These are phyloP conservation scores for Sitophilus oryzae DNA, from an alignment of 1,140 invertebrate genomes.

Conservation along the genomic window DNA sequence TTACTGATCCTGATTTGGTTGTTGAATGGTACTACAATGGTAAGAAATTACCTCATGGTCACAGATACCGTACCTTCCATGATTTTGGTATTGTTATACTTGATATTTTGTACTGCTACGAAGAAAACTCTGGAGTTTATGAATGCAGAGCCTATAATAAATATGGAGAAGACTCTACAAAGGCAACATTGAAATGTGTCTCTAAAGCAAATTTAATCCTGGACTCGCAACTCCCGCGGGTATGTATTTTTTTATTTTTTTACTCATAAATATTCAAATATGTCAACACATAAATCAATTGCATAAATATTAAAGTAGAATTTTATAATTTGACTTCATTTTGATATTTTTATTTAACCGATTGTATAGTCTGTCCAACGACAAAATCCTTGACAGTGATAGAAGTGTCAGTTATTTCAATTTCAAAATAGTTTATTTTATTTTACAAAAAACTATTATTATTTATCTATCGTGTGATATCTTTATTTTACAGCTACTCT, in stretches of 20 bases:
- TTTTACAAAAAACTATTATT: too few species aligned
- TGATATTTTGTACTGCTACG: constrained; percentile 94
- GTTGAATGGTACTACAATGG: constrained; percentile 96
- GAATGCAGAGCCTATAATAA: constrained; percentile 90
- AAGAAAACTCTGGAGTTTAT: constrained; percentile 91
- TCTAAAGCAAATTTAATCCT: constrained; percentile 89
- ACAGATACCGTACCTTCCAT: constrained; percentile 92
- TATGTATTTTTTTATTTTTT: too few species aligned
- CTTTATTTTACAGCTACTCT: too few species aligned
- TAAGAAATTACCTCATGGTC: constrained; percentile 84
- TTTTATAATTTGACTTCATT: too few species aligned
- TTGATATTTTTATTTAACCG: too few species aligned
- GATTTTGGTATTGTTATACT: constrained; percentile 96
- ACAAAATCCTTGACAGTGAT: too few species aligned
- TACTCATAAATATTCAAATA: background rate
- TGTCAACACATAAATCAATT: background rate
- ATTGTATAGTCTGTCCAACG: too few species aligned
- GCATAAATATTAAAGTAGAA: too few species aligned
- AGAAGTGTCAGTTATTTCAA: too few species aligned
- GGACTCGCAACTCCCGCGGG: constrained; percentile 88
- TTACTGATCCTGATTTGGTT: constrained; percentile 85
- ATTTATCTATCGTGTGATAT: too few species aligned
- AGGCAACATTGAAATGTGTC: constrained; percentile 76
- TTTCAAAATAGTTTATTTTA: too few species aligned
- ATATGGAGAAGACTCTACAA: constrained; percentile 82